Evolutionary conservation across 2,888 invertebrate genomes (phyloP).

Genomic region (Drosophila ezoana): DNA sequence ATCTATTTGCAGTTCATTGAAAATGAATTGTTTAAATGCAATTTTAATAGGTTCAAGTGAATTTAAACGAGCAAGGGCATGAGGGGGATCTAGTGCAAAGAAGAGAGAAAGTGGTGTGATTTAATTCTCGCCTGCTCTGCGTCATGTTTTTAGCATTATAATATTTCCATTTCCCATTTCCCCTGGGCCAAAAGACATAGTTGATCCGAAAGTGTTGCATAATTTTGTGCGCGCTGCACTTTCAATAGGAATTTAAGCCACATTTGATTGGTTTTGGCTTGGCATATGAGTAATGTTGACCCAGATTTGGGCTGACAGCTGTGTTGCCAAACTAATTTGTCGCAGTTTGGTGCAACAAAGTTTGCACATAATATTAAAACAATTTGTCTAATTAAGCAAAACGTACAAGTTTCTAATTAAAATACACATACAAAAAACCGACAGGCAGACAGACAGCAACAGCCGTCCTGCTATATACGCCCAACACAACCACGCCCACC

Average conservation of each 20-base stretch:
- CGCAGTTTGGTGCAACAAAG: conserved; percentile 61
- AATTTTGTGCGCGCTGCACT: conserved; percentile 48
- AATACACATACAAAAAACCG: conserved; percentile 49
- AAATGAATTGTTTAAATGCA: conserved; percentile 48
- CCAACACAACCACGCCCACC: conserved; percentile 28
- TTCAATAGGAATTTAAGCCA: conserved; percentile 28
- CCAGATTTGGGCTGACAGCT: conserved; percentile 40
- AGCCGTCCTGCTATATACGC: conserved; percentile 17
- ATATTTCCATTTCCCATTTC: background rate
- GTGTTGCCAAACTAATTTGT: conserved; percentile 66
- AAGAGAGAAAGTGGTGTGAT: too few relatives aligned
- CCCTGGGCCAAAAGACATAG: background rate
- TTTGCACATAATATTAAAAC: conserved; percentile 72
- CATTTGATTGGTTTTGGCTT: conserved; percentile 57
- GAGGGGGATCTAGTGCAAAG: background rate
- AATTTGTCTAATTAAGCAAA: conserved; percentile 80
- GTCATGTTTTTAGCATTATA: conserved; percentile 34
- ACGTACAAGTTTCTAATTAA: conserved; percentile 80
- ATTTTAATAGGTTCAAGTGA: conserved; percentile 21
- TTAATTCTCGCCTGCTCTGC: conserved; percentile 17
- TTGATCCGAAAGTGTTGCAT: conserved; percentile 52
- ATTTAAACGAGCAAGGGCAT: background rate
- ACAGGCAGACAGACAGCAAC: conserved; percentile 30
- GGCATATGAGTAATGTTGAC: conserved; percentile 43
- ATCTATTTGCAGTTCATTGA: conserved; percentile 41